Percentiles rank a stretch among this genome's conserved stretches.
Conservation (phyloP, 2,797 vertebrate species). For the Oreortyx pictus region DNA sequence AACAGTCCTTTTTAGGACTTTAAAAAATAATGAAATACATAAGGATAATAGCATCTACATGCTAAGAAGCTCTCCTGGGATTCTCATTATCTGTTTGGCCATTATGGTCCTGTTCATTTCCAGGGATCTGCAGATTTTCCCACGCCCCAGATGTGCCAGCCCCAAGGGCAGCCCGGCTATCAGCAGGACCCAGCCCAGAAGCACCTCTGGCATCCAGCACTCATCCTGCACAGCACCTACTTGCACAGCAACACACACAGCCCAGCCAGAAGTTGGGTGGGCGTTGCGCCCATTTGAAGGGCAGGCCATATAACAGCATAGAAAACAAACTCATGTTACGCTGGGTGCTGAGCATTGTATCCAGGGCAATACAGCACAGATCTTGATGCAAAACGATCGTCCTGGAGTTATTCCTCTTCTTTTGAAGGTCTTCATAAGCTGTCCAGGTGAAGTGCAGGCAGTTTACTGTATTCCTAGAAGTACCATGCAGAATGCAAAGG, state of each 20-base stretch:
- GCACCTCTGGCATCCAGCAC: background rate
- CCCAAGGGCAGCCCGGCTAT: background rate
- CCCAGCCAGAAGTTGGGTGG: accelerated
- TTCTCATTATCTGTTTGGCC: background rate
- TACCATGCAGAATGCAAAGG: background rate
- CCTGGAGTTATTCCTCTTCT: background rate
- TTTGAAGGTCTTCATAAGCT: background rate
- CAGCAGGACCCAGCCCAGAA: background rate
- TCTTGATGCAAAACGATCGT: background rate
- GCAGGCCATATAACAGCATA: background rate
- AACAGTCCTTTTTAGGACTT: background rate
- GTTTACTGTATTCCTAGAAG: background rate
- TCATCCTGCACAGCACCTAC: accelerated
- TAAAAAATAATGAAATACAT: background rate
- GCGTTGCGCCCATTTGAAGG: too few relatives aligned
- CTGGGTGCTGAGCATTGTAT: background rate
- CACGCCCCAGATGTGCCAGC: background rate
- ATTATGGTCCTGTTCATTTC: background rate
- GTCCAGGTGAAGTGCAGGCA: constrained; percentile 2
- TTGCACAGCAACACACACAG: background rate
- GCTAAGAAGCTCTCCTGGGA: background rate
- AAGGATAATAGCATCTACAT: background rate
- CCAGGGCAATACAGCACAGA: background rate
- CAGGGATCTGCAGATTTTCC: background rate
- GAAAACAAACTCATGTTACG: background rate